Base-by-base conservation (phyloP, 1,140 invertebrate species). In the Bombus soroeensis region DNA sequence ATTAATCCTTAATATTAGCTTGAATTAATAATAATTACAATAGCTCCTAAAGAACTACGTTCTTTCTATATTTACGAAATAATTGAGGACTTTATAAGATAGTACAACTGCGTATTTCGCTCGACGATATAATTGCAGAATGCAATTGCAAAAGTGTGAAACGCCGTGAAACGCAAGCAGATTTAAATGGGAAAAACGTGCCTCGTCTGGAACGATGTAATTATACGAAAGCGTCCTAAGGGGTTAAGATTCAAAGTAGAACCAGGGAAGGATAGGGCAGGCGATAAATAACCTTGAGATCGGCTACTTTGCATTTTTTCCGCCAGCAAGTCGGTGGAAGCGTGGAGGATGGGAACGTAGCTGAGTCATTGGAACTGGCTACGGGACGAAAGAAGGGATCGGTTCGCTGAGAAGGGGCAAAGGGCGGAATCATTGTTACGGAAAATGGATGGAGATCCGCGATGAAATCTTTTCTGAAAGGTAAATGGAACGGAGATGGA, bases 401-500 rank as follows among this genome's bases (percentile, higher is more conserved):
- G 62, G 47, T 15, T 39, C 15, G 37, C 57, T 0, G 53, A 9
- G 3, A 34, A 8, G 25, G 10, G 25, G 62, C 37, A 43, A 32
- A 47, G 28, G 22, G 13, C 15, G 72, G 76, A 81, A 88, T 93
- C 90, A 93, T 93, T 91, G 90, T 92, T 90, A 89, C 59, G 84
- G 74, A 92, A 92, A 90, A 90, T 91, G 83, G 87, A 89, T 86
- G 87, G 72, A 83, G 85, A 85, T 62, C 74, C 41, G 68, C 85
- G 85, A 91, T 90, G 86, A 62, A 89, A 93, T 90, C 91, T 88
- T 90, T 89, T 90, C 76, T 87, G 78, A 22, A 88, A 91, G 88
- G 83, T 89, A 91, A 92, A 93, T 91, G 88, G 83, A 89, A 92
- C 81, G 79, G 75, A 89, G 87, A 88, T 92, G 84, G 88, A 92